Conservation (phyloP, 2,888 invertebrate genomes). For the Drosophila gaucha region DNA sequence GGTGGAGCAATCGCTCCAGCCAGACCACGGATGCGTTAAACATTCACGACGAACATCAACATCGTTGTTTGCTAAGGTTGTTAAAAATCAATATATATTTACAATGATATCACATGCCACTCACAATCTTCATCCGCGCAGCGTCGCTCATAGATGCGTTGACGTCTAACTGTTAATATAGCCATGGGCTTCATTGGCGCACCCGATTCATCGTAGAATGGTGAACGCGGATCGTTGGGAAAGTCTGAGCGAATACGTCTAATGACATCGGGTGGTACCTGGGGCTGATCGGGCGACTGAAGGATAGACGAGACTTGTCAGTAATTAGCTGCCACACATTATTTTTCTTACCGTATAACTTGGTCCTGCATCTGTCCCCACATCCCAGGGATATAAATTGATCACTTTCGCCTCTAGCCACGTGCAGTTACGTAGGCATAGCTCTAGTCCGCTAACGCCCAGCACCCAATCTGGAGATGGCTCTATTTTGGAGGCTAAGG, state of each 20-base stretch:
- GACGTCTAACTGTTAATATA: conserved; percentile 91
- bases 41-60: conserved; percentile 83
- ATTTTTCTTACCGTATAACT: conserved; percentile 88
- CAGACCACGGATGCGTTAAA: conserved; percentile 85
- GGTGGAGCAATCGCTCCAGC: conserved; percentile 85
- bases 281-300: conserved; percentile 92
- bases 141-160: conserved; percentile 91
- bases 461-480: conserved; percentile 99
- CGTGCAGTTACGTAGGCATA: conserved; percentile 95
- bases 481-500: conserved; percentile 96
- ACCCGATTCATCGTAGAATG: conserved; percentile 93
- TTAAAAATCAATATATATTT: background rate
- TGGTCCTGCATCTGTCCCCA: conserved; percentile 96
- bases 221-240: conserved; percentile 94
- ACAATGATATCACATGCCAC: no score
- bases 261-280: conserved; percentile 94
- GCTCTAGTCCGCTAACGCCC: conserved; percentile 94
- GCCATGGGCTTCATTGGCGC: conserved; percentile 95
- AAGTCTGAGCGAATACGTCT: conserved; percentile 92
- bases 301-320: background rate
- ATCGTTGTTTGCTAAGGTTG: conserved; percentile 76
- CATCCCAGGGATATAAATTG: conserved; percentile 97
- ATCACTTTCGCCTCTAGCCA: conserved; percentile 93
- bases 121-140: conserved; percentile 87
- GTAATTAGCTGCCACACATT: fast-evolving